These are phyloP conservation scores for Ophioninae sp. DNA, from an alignment of 2,888 invertebrate species.

Conservation along the genomic window DNA sequence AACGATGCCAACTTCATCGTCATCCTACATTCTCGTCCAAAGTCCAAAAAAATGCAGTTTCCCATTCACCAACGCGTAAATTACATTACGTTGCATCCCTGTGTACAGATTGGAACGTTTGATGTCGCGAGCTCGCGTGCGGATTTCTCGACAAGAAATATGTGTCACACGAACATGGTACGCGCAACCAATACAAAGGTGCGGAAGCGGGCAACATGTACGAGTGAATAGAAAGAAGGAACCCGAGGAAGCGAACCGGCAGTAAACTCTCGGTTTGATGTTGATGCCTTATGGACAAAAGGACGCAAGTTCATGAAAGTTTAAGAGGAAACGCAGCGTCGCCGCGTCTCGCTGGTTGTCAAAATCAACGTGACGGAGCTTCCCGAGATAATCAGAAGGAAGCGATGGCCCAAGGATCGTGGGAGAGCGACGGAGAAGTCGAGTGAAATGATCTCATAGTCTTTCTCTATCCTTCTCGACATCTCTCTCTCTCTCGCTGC, in stretches of 20 bases:
- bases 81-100: slow-evolving; percentile 18
- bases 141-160: slow-evolving; percentile 47
- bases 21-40: background rate
- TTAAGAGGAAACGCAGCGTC: background rate
- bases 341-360: background rate
- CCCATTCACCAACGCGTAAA: background rate
- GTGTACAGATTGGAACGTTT: slow-evolving; percentile 33
- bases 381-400: slow-evolving; percentile 48
- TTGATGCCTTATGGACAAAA: background rate
- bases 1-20: no score
- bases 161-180: slow-evolving; percentile 47
- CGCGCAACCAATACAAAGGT: background rate
- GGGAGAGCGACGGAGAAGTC: slow-evolving; percentile 15
- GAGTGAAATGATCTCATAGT: slow-evolving; percentile 20
- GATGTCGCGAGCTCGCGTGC: slow-evolving; percentile 39
- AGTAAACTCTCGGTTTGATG: slow-evolving; percentile 9
- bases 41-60: slow-evolving; percentile 15
- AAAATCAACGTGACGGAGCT: background rate
- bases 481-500: background rate
- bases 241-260: slow-evolving; percentile 29
- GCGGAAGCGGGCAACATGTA: background rate
- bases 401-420: slow-evolving; percentile 39
- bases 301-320: slow-evolving; percentile 13
- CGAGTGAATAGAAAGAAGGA: slow-evolving; percentile 12
- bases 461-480: background rate